Conservation (phyloP, 2,113 vertebrate genomes). For the Neogale vison region DNA sequence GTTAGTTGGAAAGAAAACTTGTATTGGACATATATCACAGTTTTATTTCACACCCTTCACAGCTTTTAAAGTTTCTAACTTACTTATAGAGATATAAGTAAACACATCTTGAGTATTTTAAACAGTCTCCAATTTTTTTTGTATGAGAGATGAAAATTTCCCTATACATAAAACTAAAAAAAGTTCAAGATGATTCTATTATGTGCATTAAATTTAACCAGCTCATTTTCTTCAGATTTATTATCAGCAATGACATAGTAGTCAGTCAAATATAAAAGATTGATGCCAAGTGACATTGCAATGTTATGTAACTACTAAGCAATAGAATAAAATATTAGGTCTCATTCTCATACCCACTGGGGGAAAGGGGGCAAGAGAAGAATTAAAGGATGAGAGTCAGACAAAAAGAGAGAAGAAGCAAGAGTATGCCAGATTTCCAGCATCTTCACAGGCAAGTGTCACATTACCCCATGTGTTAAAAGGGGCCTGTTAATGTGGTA, state of each 20-base stretch:
- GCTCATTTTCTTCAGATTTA: neutral
- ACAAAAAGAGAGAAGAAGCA: neutral
- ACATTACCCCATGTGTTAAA: neutral
- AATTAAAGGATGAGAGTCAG: neutral
- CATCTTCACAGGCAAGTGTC: neutral
- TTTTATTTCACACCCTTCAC: neutral
- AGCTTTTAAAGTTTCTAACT: slow-evolving; percentile 21
- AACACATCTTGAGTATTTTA: neutral
- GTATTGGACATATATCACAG: neutral
- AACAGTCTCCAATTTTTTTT: slow-evolving; percentile 9
- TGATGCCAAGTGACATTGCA: neutral
- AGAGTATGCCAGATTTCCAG: neutral
- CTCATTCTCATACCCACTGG: neutral
- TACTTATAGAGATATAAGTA: neutral
- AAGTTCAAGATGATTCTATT: neutral
- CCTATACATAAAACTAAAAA: neutral
- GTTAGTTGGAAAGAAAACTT: neutral
- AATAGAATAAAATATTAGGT: neutral
- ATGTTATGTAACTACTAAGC: neutral
- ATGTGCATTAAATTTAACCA: neutral
- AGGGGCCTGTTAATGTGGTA: neutral
- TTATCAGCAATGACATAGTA: neutral
- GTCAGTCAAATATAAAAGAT: neutral
- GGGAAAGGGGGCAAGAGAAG: neutral
- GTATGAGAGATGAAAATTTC: neutral